Evolutionary conservation across 2,113 vertebrate species (phyloP), one percentile per base, ranked within the genome.

Genomic region (Pluvianellus socialis): DNA sequence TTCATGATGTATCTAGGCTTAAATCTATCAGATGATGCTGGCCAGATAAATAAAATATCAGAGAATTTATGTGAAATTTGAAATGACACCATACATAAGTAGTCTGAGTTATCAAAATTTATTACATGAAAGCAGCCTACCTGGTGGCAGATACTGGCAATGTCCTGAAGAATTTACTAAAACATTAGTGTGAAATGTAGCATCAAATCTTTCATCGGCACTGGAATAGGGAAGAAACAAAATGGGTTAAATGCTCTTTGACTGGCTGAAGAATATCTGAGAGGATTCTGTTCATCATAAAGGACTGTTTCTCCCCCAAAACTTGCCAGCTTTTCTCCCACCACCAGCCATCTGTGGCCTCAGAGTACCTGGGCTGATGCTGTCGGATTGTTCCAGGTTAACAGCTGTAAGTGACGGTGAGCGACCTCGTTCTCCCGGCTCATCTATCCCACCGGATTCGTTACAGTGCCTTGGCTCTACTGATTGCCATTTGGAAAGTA

Each of bases 201-300:
- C 99, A 93, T 99, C 99, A 85, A 99, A 99, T 47, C 98, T 97
- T 96, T 99, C 99, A 73, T 99, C 99, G 32, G 99, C 99, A 96
- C 99, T 99, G 97, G 91, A 97, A 96, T 45, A 45, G 86, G 52
- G 61, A 70, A 75, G 62, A 89, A 95, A 44, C 38, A 92, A 76
- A 81, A 82, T 59, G 32, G 18, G 62, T 95, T 94, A 94, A 49
- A 56, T 32, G 16, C 12, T 87, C 17, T 75, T 63, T 67, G 22
- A 59, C 50, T 71, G 72, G 42, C 70, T 89, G 65, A 63, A 70
- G 47, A 68, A 61, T 65, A 70, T 56, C 40, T 72, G 52, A 85
- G 35, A 56, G 1, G 1, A 71, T 63, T 49, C 30, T 3, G 0
- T 81, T 91, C 44, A 72, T 92, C 28, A 30, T 30, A 24, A 44